Evolutionary conservation across 1,140 invertebrate species (phyloP).

Genomic region (Zaprionus ghesquierei): DNA sequence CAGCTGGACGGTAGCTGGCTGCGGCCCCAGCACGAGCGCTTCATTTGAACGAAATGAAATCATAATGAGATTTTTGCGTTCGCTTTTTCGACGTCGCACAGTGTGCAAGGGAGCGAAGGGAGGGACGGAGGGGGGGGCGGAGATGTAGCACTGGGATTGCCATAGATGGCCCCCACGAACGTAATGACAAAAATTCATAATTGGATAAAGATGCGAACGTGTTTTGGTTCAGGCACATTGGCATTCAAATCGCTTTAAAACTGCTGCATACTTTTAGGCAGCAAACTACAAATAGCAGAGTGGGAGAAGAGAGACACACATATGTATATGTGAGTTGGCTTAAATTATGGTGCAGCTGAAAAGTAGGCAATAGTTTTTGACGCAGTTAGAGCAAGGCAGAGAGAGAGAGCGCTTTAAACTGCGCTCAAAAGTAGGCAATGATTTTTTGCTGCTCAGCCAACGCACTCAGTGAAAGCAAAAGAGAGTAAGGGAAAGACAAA

Average conservation of each 20-base stretch:
- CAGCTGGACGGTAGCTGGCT: conserved; percentile 27
- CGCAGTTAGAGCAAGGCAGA: too few species aligned
- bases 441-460: too few species aligned
- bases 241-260: conserved; percentile 20
- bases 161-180: conserved; percentile 47
- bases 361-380: too few species aligned
- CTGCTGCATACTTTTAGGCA: conserved; percentile 7
- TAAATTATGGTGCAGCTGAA: too few species aligned
- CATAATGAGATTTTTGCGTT: conserved; percentile 82
- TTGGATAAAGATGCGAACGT: conserved; percentile 79
- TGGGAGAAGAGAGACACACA: neutral
- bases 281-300: neutral
- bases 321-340: conserved; percentile 3
- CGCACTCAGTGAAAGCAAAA: neutral
- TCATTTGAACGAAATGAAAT: conserved; percentile 82
- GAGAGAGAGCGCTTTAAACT: too few species aligned
- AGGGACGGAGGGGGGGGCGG: neutral
- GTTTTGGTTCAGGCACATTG: conserved; percentile 22
- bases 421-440: neutral
- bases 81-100: conserved; percentile 61
- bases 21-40: conserved; percentile 62
- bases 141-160: conserved; percentile 42
- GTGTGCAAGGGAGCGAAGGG: neutral
- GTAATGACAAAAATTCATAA: conserved; percentile 82
- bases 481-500: conserved; percentile 1